Evolutionary conservation across 2,797 vertebrate species (phyloP).

Genomic region (Enteromius thamalakanensis): DNA sequence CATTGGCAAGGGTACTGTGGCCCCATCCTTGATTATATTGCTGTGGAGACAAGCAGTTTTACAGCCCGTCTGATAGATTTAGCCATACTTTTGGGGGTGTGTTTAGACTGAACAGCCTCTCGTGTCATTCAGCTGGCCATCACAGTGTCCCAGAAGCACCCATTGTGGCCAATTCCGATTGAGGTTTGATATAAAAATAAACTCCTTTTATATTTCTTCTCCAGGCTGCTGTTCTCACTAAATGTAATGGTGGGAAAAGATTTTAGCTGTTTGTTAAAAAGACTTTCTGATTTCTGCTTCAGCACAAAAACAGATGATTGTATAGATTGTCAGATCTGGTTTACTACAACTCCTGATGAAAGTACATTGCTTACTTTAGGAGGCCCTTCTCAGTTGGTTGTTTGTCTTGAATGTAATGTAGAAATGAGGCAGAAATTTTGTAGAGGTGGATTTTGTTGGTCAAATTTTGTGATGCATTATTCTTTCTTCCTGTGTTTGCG

Average conservation of each 20-base stretch:
- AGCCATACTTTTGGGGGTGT: slow-evolving; percentile 33
- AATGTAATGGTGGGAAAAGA: neutral
- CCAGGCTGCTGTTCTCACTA: slow-evolving; percentile 2
- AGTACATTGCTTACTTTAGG: neutral
- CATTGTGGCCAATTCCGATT: slow-evolving; percentile 19
- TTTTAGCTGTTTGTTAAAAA: neutral
- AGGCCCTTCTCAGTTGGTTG: neutral
- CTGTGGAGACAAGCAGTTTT: slow-evolving; percentile 56
- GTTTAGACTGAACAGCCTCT: slow-evolving; percentile 32
- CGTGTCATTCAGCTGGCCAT: slow-evolving; percentile 32
- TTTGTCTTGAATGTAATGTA: neutral
- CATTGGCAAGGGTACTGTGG: slow-evolving; percentile 43
- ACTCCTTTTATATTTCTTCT: neutral
- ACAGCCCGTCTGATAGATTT: slow-evolving; percentile 41
- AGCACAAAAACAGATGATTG: neutral
- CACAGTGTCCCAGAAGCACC: slow-evolving; percentile 35
- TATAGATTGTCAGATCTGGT: neutral
- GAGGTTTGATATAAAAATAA: slow-evolving; percentile 28
- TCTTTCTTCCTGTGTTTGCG: neutral
- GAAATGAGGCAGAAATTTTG: neutral
- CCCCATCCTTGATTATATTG: slow-evolving; percentile 51
- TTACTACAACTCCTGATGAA: neutral
- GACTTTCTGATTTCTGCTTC: slow-evolving; percentile 9
- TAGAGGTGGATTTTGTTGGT: neutral
- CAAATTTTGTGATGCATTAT: neutral